Percentiles rank a stretch among this genome's conserved stretches.
Conservation (phyloP, 2,113 vertebrate genomes). For the Cebidichthys violaceus region DNA sequence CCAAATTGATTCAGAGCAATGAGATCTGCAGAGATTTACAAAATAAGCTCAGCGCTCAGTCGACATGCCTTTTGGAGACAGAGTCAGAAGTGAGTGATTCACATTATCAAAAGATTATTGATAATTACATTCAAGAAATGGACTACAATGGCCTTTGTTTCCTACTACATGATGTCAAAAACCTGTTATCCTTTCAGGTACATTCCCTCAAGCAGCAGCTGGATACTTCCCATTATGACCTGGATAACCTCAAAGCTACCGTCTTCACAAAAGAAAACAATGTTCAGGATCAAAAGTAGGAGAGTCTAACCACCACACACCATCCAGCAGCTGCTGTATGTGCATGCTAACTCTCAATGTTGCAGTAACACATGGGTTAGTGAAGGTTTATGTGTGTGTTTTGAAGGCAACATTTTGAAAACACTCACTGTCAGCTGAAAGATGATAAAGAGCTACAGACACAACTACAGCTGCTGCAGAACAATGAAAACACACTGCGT, state of each 20-base stretch:
- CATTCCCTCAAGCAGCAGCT: conserved; percentile 84
- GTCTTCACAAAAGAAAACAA: conserved; percentile 66
- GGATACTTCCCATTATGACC: conserved; percentile 69
- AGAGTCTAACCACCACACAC: not conserved
- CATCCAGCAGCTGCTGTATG: not conserved
- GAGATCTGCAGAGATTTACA: conserved; percentile 27
- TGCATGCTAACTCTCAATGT: not conserved
- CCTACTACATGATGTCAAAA: conserved; percentile 7
- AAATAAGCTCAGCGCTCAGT: conserved; percentile 18
- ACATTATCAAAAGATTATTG: not conserved
- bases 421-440: conserved; percentile 68
- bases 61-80: conserved; percentile 16
- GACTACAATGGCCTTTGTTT: not conserved
- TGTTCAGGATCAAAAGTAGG: conserved; percentile 46
- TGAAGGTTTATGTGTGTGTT: not conserved
- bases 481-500: not conserved
- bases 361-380: not conserved
- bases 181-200: conserved; percentile 71
- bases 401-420: conserved; percentile 80
- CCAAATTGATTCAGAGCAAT: conserved; percentile 70
- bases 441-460: not conserved
- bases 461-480: not conserved
- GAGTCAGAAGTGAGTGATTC: conserved; percentile 40
- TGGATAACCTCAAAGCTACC: conserved; percentile 46
- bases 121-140: not conserved